A percentile compares a stretch with the other conserved stretches of the same genome.
Conservation (phyloP, 1,140 invertebrate species). For the Drepana arcuata region DNA sequence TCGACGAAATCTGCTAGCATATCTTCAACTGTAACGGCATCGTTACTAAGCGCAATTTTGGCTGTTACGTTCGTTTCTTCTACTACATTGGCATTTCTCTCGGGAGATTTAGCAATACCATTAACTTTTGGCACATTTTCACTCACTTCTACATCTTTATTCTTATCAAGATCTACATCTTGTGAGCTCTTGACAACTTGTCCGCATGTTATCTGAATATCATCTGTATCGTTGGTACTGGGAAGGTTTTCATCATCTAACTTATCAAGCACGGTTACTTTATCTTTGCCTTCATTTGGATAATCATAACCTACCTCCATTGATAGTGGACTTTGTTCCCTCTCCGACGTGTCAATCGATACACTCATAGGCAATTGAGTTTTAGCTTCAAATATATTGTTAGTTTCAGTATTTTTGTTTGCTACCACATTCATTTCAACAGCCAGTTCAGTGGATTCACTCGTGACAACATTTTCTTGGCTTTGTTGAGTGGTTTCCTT, state of each 20-base stretch:
- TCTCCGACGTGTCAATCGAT: slow-evolving; percentile 31
- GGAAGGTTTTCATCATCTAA: slow-evolving; percentile 44
- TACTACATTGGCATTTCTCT: slow-evolving; percentile 21
- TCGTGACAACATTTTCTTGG: no score
- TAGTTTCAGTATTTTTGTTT: slow-evolving; percentile 1
- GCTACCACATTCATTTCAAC: no score
- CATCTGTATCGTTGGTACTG: slow-evolving; percentile 50
- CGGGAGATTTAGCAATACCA: slow-evolving; percentile 16
- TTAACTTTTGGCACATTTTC: slow-evolving; percentile 24
- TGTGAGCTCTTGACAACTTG: slow-evolving; percentile 33
- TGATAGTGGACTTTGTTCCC: slow-evolving; percentile 25
- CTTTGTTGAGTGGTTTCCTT: no score
- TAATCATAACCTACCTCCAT: slow-evolving; percentile 45
- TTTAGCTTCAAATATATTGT: slow-evolving; percentile 27
- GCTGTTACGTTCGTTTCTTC: slow-evolving; percentile 2
- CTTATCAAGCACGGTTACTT: slow-evolving; percentile 34
- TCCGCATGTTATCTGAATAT: slow-evolving; percentile 53
- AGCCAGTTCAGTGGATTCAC: no score
- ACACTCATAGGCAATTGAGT: slow-evolving; percentile 31
- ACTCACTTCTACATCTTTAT: slow-evolving; percentile 11
- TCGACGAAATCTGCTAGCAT: slow-evolving; percentile 66
- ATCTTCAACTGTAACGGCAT: slow-evolving; percentile 23
- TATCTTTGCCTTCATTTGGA: slow-evolving; percentile 22
- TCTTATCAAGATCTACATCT: slow-evolving; percentile 25
- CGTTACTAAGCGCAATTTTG: neutral